A percentile compares a stretch with the other conserved stretches of the same genome.
phyloP scores from a whole-genome alignment of 2,888 invertebrate species.

The Rhagium mordax region DNA sequence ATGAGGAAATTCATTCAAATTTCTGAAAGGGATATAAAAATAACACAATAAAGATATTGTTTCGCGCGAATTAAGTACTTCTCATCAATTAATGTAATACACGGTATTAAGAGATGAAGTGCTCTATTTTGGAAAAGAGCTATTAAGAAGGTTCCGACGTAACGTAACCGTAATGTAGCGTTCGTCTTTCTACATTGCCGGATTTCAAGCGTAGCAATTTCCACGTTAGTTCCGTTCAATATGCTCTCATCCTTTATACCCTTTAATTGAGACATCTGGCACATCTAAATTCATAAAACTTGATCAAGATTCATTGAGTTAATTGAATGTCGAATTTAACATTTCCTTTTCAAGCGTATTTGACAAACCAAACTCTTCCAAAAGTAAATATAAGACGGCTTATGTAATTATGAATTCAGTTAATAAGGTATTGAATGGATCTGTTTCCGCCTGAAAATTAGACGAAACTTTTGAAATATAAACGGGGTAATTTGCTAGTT shows the following conservation, averaged over 20 bases:
- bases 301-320: slow-evolving; percentile 16
- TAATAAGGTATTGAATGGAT: background rate
- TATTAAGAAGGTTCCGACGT: background rate
- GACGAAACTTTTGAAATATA: no score
- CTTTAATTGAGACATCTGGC: slow-evolving; percentile 28
- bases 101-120: background rate
- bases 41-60: no score
- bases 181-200: slow-evolving; percentile 32
- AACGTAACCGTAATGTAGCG: slow-evolving; percentile 12
- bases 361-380: background rate
- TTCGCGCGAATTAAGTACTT: background rate
- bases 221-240: slow-evolving; percentile 41
- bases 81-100: background rate
- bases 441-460: background rate
- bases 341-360: background rate
- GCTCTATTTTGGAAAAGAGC: background rate
- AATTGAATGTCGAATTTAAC: slow-evolving; percentile 22
- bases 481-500: no score
- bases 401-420: background rate
- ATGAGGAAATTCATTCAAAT: no score
- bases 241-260: slow-evolving; percentile 20
- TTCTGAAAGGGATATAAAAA: no score
- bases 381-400: background rate
- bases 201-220: slow-evolving; percentile 37
- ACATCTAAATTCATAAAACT: slow-evolving; percentile 29